phyloP scores from a whole-genome alignment of 2,797 vertebrate genomes.

The Psittacula derbiana region DNA sequence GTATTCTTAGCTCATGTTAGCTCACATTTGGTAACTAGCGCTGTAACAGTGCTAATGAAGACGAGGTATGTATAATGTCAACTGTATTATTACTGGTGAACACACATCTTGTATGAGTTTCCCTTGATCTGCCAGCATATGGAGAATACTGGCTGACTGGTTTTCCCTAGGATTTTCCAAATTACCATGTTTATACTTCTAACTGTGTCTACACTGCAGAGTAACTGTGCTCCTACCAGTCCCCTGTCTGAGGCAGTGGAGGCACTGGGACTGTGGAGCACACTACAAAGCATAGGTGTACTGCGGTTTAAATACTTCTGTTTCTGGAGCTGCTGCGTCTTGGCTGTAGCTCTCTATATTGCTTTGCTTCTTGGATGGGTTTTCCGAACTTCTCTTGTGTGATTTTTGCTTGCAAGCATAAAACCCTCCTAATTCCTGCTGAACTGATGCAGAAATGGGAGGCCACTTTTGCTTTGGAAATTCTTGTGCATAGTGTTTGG shows the following conservation, averaged over 20 bases:
- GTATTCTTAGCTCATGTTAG: neutral
- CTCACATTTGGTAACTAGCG: neutral
- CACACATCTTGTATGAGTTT: neutral
- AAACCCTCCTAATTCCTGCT: neutral
- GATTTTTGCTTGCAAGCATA: neutral
- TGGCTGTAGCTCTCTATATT: neutral
- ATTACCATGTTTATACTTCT: neutral
- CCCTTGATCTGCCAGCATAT: neutral
- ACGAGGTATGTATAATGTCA: neutral
- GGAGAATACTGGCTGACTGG: neutral
- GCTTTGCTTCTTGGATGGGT: neutral
- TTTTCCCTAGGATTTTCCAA: neutral
- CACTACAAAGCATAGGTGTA: fast-evolving
- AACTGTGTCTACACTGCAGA: neutral
- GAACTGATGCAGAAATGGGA: neutral
- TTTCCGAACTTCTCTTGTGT: neutral
- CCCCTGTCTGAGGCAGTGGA: neutral
- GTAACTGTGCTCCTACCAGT: neutral
- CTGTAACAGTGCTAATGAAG: neutral
- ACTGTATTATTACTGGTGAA: neutral
- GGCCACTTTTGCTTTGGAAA: neutral
- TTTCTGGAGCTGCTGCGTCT: neutral
- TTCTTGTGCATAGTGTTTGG: neutral
- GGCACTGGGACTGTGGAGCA: neutral
- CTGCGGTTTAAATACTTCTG: neutral